These are phyloP conservation scores for Saturnia japonica DNA, from an alignment of 2,888 invertebrate genomes.

Conservation along the genomic window DNA sequence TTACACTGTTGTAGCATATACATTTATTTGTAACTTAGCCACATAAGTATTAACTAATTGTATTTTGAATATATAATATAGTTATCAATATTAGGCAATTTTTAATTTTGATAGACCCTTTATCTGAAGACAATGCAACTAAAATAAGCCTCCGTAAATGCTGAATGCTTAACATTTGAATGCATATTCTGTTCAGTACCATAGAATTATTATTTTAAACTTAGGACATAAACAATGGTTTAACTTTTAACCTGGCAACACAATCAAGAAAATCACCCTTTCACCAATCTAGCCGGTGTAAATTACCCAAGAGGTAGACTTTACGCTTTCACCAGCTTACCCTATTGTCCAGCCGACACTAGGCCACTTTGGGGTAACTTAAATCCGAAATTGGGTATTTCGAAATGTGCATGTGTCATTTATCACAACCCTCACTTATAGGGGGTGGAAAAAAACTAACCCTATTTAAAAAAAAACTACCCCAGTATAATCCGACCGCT, in stretches of 20 bases:
- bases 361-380: conserved; percentile 83
- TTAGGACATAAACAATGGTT: neutral
- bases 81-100: no score
- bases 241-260: conserved; percentile 14
- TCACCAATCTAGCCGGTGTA: conserved; percentile 57
- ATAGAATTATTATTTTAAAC: neutral
- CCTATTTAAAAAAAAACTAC: conserved; percentile 82
- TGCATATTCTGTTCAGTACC: no score
- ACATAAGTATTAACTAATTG: no score
- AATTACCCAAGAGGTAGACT: conserved; percentile 64
- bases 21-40: no score
- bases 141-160: no score
- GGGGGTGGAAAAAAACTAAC: conserved; percentile 71
- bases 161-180: no score
- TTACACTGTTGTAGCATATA: no score
- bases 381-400: conserved; percentile 84
- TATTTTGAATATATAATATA: no score
- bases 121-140: no score
- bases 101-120: no score
- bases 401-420: conserved; percentile 83
- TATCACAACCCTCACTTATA: conserved; percentile 75
- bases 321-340: conserved; percentile 42
- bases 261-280: conserved; percentile 45
- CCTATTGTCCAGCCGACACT: conserved; percentile 69
- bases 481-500: conserved; percentile 72